These are phyloP conservation scores for Diaphora mendica DNA, from an alignment of 2,888 invertebrate genomes.

Conservation along the genomic window DNA sequence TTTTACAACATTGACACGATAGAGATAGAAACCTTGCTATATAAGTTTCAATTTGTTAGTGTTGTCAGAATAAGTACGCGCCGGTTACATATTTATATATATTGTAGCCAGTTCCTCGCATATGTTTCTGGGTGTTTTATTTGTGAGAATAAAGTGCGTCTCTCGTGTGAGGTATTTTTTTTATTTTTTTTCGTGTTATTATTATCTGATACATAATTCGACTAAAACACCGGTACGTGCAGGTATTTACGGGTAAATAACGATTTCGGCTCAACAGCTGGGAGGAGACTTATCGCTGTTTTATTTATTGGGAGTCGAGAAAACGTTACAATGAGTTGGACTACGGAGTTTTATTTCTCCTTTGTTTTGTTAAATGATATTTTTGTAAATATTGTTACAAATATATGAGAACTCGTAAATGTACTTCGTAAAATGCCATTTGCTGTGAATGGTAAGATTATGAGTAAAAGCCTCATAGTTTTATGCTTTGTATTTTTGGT, in stretches of 20 bases:
- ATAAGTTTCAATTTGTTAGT: constrained; percentile 14
- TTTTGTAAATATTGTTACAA: not conserved
- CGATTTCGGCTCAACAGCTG: constrained; percentile 43
- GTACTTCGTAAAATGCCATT: not conserved
- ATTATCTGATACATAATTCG: constrained; percentile 53
- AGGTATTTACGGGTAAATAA: constrained; percentile 56
- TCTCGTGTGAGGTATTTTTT: constrained; percentile 53
- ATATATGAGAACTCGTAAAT: not conserved
- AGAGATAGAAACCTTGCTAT: constrained; percentile 28
- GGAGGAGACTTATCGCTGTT: constrained; percentile 40
- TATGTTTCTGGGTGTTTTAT: constrained; percentile 80
- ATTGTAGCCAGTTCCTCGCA: constrained; percentile 75
- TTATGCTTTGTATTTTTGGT: not conserved
- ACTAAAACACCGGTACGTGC: constrained; percentile 49
- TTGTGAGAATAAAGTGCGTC: constrained; percentile 75
- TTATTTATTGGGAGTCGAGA: constrained; percentile 45
- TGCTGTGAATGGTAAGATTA: not conserved
- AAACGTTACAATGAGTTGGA: constrained; percentile 27
- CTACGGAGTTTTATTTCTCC: constrained; percentile 24
- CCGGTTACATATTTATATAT: constrained; percentile 76
- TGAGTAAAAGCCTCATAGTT: not conserved
- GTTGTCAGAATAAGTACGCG: constrained; percentile 31
- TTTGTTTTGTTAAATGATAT: constrained; percentile 18
- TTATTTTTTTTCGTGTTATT: constrained; percentile 57
- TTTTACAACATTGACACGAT: constrained; percentile 32